Conservation (phyloP, 2,888 invertebrate genomes). For the Apotomis betuletana region DNA sequence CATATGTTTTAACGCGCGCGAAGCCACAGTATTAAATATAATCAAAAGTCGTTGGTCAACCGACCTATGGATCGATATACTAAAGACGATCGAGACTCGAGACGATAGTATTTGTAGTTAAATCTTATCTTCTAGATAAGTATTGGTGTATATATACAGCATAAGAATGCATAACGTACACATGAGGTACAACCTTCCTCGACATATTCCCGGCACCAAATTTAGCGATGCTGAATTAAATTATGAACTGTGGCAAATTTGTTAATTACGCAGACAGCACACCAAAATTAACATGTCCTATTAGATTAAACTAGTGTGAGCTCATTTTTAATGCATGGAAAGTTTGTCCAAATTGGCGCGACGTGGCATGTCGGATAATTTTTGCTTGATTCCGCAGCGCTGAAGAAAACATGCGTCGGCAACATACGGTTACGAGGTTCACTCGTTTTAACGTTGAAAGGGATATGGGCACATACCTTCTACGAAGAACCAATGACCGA, state of each 20-base stretch:
- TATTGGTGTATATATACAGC: no score
- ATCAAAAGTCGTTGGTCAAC: no score
- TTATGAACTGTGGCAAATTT: not conserved
- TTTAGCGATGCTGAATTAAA: conserved; percentile 8
- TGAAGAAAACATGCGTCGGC: not conserved
- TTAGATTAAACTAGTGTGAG: conserved; percentile 12
- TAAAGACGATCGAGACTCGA: no score
- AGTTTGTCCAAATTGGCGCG: not conserved
- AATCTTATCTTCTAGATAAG: no score
- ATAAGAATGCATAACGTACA: no score
- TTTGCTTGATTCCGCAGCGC: not conserved
- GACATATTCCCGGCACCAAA: not conserved
- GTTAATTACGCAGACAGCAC: conserved; percentile 7
- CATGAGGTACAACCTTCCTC: not conserved
- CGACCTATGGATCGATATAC: no score
- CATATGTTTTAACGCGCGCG: no score
- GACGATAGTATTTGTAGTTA: no score
- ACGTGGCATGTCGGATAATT: not conserved
- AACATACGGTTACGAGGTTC: not conserved
- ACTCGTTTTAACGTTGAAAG: no score
- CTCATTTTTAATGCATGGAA: conserved; percentile 27
- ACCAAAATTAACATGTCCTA: conserved; percentile 11
- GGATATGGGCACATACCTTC: no score
- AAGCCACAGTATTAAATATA: no score
- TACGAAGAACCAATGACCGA: no score